Conservation (phyloP, 2,888 invertebrate genomes). For the Pinctada fucata region DNA sequence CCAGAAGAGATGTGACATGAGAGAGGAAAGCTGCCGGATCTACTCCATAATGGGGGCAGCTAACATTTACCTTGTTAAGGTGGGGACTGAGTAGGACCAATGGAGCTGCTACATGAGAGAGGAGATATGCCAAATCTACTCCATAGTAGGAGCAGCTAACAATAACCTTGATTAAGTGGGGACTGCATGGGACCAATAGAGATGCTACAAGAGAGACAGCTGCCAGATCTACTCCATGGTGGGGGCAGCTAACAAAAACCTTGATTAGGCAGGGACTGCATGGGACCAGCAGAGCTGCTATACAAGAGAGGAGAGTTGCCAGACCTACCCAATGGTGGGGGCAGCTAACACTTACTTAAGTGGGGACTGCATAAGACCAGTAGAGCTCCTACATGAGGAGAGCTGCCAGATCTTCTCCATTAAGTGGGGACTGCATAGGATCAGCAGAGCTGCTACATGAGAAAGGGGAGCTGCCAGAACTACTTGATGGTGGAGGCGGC, state of each 20-base stretch:
- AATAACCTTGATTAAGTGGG: conserved; percentile 49
- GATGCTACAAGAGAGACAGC: no score
- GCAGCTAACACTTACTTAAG: conserved; percentile 26
- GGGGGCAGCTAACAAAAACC: conserved; percentile 49
- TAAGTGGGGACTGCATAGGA: neutral
- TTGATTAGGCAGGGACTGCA: no score
- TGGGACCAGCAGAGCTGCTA: neutral
- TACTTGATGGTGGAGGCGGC: neutral
- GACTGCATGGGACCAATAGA: conserved; percentile 32
- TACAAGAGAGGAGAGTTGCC: neutral
- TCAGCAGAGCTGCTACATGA: neutral
- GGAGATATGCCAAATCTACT: neutral
- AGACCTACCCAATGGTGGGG: neutral
- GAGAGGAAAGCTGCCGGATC: conserved; percentile 20
- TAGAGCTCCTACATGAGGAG: conserved; percentile 62
- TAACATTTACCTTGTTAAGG: conserved; percentile 10
- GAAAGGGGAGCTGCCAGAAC: neutral
- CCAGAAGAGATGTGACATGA: no score
- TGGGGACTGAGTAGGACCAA: neutral
- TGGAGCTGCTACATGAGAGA: neutral
- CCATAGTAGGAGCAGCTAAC: neutral
- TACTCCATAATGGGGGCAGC: conserved; percentile 53
- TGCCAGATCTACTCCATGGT: conserved; percentile 31
- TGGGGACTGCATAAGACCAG: conserved; percentile 63
- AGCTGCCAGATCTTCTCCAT: conserved; percentile 51